A percentile compares a stretch with the other conserved stretches of the same genome.
These are phyloP conservation scores for Potamarius usumacintae DNA, from an alignment of 2,113 vertebrate genomes.

Conservation along the genomic window DNA sequence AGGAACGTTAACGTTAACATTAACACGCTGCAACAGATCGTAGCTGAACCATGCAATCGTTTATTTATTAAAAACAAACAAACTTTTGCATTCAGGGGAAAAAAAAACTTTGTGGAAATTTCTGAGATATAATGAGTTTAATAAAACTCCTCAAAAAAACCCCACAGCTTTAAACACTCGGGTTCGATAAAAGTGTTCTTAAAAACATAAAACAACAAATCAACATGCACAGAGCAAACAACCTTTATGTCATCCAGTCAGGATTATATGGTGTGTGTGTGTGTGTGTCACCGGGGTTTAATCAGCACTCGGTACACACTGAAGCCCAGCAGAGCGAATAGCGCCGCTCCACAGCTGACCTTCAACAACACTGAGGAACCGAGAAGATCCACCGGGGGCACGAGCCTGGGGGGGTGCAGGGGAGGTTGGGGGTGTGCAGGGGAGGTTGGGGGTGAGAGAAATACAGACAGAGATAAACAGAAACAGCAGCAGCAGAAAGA, in stretches of 20 bases:
- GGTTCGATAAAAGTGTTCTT: too few species aligned
- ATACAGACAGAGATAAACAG: background rate
- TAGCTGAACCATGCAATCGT: too few species aligned
- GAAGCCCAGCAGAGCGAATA: conserved; percentile 91
- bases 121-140: too few species aligned
- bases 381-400: conserved; percentile 89
- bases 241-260: background rate
- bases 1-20: too few species aligned
- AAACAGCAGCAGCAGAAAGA: too few species aligned
- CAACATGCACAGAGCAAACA: background rate
- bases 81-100: background rate
- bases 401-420: conserved; percentile 78
- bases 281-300: conserved; percentile 83
- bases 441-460: background rate
- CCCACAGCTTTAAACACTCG: background rate
- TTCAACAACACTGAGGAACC: conserved; percentile 91
- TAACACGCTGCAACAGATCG: too few species aligned
- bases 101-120: too few species aligned
- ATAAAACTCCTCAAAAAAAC: background rate
- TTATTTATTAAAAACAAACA: background rate
- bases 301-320: conserved; percentile 91
- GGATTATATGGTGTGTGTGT: background rate
- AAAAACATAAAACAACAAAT: background rate
- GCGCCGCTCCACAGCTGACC: conserved; percentile 89
- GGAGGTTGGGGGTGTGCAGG: too few species aligned